Conservation (phyloP, 2,797 vertebrate species). For the Poecilia gillii region DNA sequence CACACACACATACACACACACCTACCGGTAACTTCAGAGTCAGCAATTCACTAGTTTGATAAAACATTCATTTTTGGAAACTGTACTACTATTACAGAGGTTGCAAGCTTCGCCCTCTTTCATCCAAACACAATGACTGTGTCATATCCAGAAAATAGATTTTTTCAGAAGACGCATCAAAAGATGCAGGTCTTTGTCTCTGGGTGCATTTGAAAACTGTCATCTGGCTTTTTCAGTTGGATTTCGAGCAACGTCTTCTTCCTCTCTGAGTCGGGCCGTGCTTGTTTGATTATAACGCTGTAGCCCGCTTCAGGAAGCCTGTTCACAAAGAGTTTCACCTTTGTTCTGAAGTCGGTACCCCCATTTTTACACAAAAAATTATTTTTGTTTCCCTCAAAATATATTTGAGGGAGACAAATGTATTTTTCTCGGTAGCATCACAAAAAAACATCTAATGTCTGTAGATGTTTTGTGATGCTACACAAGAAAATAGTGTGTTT, state of each 20-base stretch:
- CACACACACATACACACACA: neutral
- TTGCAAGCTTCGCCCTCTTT: neutral
- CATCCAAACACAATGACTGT: no score
- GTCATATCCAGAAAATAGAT: neutral
- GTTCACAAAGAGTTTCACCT: neutral
- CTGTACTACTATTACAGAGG: neutral
- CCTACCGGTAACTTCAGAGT: neutral
- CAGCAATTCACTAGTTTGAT: neutral
- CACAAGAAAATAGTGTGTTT: neutral
- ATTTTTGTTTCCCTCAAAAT: no score
- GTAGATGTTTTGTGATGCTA: neutral
- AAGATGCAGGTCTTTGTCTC: neutral
- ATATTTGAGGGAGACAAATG: no score
- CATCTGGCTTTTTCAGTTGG: neutral
- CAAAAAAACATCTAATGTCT: neutral
- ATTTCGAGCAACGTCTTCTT: neutral
- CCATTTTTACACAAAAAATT: neutral
- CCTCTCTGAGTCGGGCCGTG: neutral
- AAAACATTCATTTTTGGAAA: neutral
- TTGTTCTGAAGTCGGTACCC: neutral
- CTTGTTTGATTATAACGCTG: neutral
- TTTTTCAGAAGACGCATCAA: neutral
- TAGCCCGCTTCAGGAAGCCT: neutral
- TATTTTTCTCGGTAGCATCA: no score
- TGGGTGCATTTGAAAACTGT: neutral